These are phyloP conservation scores for Rhadinocentrus ornatus DNA, from an alignment of 2,797 vertebrate species.

Conservation along the genomic window DNA sequence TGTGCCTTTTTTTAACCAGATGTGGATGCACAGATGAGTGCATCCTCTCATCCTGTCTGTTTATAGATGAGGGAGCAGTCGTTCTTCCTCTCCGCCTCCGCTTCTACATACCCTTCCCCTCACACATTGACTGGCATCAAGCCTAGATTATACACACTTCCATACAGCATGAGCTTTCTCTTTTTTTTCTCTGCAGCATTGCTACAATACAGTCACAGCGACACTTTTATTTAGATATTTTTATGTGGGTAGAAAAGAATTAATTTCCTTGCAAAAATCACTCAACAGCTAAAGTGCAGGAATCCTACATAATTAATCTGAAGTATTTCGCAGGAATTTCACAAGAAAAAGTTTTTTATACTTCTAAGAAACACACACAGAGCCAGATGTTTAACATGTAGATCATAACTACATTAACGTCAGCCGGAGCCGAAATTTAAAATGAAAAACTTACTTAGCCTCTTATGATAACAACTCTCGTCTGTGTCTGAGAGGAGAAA, in stretches of 20 bases:
- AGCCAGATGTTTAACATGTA: conserved; percentile 25
- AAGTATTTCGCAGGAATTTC: conserved; percentile 7
- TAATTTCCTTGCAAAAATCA: conserved; percentile 24
- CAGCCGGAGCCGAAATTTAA: background rate
- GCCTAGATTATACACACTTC: conserved; percentile 46
- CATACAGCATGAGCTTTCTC: conserved; percentile 26
- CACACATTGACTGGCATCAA: conserved; percentile 46
- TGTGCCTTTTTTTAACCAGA: background rate
- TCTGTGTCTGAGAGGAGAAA: conserved; percentile 23
- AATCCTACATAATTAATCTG: conserved; percentile 41
- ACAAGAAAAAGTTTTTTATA: background rate
- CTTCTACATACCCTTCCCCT: conserved; percentile 18
- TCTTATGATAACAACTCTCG: conserved; percentile 5
- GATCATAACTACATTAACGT: conserved; percentile 5
- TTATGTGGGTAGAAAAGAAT: background rate
- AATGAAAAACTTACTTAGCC: conserved; percentile 26
- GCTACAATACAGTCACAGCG: conserved; percentile 30
- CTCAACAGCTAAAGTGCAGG: conserved; percentile 11
- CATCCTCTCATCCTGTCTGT: conserved; percentile 49
- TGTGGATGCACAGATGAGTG: conserved; percentile 29
- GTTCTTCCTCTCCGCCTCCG: conserved; percentile 31
- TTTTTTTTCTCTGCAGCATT: conserved; percentile 47
- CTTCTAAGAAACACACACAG: background rate
- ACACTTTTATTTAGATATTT: conserved; percentile 13
- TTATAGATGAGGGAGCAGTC: conserved; percentile 49